Percentiles rank a stretch among this genome's conserved stretches.
Evolutionary conservation across 2,113 vertebrate species (phyloP).

Genomic region (Peromyscus leucopus): DNA sequence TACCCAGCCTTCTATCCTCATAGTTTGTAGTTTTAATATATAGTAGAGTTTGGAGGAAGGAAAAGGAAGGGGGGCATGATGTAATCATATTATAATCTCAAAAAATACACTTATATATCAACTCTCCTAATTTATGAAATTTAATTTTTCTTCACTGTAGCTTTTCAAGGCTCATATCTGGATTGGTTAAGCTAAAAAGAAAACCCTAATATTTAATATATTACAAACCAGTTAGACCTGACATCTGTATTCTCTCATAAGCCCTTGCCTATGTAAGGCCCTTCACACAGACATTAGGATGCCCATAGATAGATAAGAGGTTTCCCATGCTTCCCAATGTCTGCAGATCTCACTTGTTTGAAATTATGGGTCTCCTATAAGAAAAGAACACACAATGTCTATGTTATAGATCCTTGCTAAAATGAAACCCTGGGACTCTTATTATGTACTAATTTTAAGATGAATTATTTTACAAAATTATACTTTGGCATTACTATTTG

Average conservation of each 20-base stretch:
- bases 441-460: neutral
- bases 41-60: neutral
- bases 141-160: neutral
- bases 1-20: neutral
- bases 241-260: neutral
- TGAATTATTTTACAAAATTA: neutral
- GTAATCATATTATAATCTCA: neutral
- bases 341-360: neutral
- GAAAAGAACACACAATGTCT: neutral
- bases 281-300: neutral
- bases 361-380: neutral
- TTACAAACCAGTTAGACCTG: neutral
- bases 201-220: neutral
- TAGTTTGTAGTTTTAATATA: neutral
- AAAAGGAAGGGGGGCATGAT: neutral
- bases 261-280: neutral
- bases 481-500: neutral
- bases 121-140: slow-evolving; percentile 6
- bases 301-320: neutral
- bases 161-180: neutral
- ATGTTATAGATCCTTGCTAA: neutral
- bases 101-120: neutral
- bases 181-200: slow-evolving; percentile 2
- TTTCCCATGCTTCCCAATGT: neutral
- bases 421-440: neutral